Conservation (phyloP, 2,888 invertebrate species). For the Andricus curvator region DNA sequence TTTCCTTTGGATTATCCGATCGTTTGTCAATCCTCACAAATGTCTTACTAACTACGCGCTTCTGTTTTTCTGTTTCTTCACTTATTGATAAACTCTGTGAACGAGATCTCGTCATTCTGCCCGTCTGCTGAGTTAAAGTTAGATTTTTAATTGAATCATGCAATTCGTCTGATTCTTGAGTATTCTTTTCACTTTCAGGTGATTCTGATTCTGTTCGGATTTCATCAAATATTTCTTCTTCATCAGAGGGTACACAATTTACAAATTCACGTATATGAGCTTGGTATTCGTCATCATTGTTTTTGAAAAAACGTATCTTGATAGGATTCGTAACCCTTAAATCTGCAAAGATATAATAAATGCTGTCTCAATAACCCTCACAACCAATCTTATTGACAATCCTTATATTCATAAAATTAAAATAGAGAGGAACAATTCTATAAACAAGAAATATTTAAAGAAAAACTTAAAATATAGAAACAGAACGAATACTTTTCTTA, state of each 20-base stretch:
- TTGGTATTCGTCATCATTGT: too few relatives aligned
- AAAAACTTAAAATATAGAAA: too few relatives aligned
- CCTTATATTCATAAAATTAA: too few relatives aligned
- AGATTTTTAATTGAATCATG: constrained; percentile 5
- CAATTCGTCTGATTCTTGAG: background rate
- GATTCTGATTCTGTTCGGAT: background rate
- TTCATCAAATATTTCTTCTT: constrained; percentile 3
- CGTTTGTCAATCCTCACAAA: background rate
- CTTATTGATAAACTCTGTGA: background rate
- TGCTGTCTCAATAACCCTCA: too few relatives aligned
- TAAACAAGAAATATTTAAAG: too few relatives aligned
- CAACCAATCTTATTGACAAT: too few relatives aligned
- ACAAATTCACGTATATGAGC: too few relatives aligned
- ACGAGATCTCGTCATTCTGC: background rate
- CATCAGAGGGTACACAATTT: background rate
- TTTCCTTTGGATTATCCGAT: background rate
- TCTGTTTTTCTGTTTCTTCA: background rate
- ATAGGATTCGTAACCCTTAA: too few relatives aligned
- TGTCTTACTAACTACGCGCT: background rate
- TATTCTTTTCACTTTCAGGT: background rate
- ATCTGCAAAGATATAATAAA: too few relatives aligned
- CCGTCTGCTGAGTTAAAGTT: background rate
- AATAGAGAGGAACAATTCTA: too few relatives aligned
- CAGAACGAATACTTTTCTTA: too few relatives aligned
- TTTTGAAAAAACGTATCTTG: too few relatives aligned